Base-by-base conservation (phyloP, 2,888 invertebrate species). In the Argyresthia goedartella region DNA sequence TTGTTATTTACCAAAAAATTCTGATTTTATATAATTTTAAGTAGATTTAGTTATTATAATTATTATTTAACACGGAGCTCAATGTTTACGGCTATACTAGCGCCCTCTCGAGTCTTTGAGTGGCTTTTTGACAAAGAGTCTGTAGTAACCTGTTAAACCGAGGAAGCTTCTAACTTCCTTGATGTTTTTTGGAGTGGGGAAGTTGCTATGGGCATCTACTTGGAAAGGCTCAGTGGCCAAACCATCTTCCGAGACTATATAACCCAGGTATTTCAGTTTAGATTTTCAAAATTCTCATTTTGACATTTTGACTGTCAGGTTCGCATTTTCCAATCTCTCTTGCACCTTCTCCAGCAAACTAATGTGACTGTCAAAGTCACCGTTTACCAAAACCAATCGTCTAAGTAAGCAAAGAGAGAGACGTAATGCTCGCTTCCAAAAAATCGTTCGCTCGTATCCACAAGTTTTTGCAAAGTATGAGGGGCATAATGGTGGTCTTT, bases 391-490 rank as follows among this genome's bases (percentile, higher is more conserved):
- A n/a, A n/a, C 25, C 25, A 25, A 25, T 25, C 25, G 6, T 25
- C 25, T 6, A 25, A 25, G 6, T 25, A 25, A 4, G 25, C 25
- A 6, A 25, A 25, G 25, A 25, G 25, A 25, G 25, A 25, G 2
- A 25, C 2, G 25, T 25, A 55, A 50, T 59, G 54, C 43, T 56
- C 57, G 15, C 57, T 57, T 39, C 57, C 57, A 42, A 60, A 43
- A 8, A 59, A 41, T 1, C n/a, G n/a, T n/a, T n/a, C n/a, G n/a
- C n/a, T n/a, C n/a, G 49, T 45, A 43, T 60, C 59, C 36, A 63
- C 47, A 11, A 61, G 44, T 1, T 58, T 45, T 53, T 61, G 60
- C 11, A 34, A 41, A 10, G 50, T 53, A 1, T 44, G 46, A 8
- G 52, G 34, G 25, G 59, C 54, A 11, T 36, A 10, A 46, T n/a